Base-by-base conservation (phyloP, 1,140 invertebrate species). In the Lethocerus indicus region DNA sequence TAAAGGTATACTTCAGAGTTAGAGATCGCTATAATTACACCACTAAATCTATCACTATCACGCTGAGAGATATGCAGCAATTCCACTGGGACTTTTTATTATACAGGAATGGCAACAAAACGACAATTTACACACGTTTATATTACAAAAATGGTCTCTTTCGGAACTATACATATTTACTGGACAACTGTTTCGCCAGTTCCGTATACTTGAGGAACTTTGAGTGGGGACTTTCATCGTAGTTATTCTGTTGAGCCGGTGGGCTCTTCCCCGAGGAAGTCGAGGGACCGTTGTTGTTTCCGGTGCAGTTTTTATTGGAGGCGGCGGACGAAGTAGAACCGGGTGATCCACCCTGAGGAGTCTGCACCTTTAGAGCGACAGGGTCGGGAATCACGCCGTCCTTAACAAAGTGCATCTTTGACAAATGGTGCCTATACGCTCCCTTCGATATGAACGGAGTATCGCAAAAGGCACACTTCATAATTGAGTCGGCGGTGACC, bases 171-270 rank as follows among this genome's bases (percentile, higher is more conserved):
- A 85, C 83, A 71, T 92, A 92, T 73, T 93, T 93, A 69, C 87
- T 91, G 63, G 88, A 92, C 63, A 94, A 72, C 69, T 94, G 89
- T 70, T 93, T 94, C 55, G 89, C 89, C 62, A 94, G 76, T 72
- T 94, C 89, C 60, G 88, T 90, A 71, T 94, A 94, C 71, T 94
- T 94, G 55, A 92, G 78, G 74, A 93, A 93, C 71, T 94, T 94
- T 54, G 89, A 92, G 69, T 92, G 88, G 16, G 88, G 87, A 64
- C 85, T 91, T 65, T 94, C 89, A 58, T 91, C 87, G 58, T 86
- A 82, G 52, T 65, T 70, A 46, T 67, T 64, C 40, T 66, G 62
- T 0, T 63, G 60, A 9, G 61, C 60, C 14, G 65, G 61, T 13
- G 67, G 61, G 18, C 63, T 64, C n/a, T 61, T 57, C 25, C 58